Evolutionary conservation across 2,888 invertebrate genomes (phyloP).

Genomic region (Folsomia candida): DNA sequence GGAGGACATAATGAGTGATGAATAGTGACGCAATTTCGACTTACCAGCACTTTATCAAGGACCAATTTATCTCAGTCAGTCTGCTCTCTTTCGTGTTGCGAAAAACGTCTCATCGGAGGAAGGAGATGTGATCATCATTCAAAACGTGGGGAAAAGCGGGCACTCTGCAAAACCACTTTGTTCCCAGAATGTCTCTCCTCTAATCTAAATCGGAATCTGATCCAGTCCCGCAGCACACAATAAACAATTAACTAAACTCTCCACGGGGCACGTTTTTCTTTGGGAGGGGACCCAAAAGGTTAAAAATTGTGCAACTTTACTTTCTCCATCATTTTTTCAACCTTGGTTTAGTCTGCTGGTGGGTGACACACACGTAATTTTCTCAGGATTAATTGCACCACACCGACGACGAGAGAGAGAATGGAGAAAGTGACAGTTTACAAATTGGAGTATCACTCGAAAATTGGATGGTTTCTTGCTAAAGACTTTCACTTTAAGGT

Average conservation of each 20-base stretch:
- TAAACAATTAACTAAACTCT: no score
- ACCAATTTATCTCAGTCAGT: background rate
- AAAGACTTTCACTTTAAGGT: no score
- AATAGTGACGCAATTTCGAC: background rate
- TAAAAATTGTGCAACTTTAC: no score
- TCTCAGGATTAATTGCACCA: background rate
- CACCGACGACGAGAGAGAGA: no score
- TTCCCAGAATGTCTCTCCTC: no score
- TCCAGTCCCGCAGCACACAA: no score
- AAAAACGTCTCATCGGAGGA: background rate
- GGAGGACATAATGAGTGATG: background rate
- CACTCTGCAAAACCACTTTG: background rate
- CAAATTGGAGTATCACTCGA: background rate
- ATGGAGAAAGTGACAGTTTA: background rate
- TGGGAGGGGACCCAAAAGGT: no score
- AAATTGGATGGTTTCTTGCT: no score
- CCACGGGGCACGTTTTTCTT: no score
- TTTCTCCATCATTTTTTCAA: no score
- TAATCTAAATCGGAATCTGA: no score
- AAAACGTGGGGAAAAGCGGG: background rate
- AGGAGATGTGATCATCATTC: background rate
- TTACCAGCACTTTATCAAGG: background rate
- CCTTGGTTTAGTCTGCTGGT: background rate
- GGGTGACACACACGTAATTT: background rate
- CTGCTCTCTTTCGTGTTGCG: background rate